Evolutionary conservation across 2,888 invertebrate genomes (phyloP).

Genomic region (Torymus auratus): DNA sequence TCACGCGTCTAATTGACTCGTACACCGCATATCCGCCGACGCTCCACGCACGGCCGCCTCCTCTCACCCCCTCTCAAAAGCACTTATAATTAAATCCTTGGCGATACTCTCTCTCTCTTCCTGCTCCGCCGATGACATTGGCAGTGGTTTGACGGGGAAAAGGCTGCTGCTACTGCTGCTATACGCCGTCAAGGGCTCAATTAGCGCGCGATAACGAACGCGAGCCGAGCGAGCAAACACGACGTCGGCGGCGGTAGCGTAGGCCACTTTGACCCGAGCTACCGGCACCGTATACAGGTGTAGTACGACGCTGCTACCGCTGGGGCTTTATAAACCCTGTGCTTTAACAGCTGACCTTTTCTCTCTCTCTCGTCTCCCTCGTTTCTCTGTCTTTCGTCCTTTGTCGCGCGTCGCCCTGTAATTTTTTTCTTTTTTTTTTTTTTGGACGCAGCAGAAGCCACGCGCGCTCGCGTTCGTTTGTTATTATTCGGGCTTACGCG

Average conservation of each 20-base stretch:
- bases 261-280: conserved; percentile 17
- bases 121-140: conserved; percentile 24
- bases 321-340: neutral
- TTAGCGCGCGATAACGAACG: conserved; percentile 71
- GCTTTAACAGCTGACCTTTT: conserved; percentile 31
- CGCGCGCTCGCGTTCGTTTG: conserved; percentile 15
- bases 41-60: no score
- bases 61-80: neutral
- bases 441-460: neutral
- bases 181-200: conserved; percentile 64
- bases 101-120: conserved; percentile 13
- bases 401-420: neutral
- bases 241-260: neutral
- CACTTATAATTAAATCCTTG: conserved; percentile 41
- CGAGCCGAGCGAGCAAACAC: conserved; percentile 18
- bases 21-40: no score
- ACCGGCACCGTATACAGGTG: no score
- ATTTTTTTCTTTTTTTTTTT: conserved; percentile 6
- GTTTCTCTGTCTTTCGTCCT: no score
- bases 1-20: conserved; percentile 7
- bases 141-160: neutral
- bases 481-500: conserved; percentile 31
- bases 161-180: no score
- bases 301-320: no score
- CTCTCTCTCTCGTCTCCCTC: neutral